Evolutionary conservation across 2,888 invertebrate genomes (phyloP).

Genomic region (Eupithecia vulgata): DNA sequence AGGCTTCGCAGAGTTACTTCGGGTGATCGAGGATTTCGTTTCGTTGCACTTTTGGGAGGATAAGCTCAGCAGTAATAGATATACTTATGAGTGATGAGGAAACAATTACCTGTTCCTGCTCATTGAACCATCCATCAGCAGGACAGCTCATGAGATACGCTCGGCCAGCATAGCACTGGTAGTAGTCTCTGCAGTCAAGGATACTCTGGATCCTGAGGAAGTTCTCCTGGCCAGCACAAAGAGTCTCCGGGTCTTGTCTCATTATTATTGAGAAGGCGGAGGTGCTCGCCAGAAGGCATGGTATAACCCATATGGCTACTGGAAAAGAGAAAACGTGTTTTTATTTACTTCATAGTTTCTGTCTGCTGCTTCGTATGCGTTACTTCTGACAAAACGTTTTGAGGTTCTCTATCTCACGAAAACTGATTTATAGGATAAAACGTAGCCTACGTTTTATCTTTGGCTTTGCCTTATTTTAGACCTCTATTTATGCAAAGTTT

Average conservation of each 20-base stretch:
- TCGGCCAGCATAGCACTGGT: conserved; percentile 74
- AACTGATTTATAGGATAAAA: no score
- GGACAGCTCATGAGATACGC: conserved; percentile 78
- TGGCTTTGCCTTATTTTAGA: no score
- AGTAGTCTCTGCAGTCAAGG: conserved; percentile 72
- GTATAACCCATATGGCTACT: conserved; percentile 60
- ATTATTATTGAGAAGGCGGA: conserved; percentile 72
- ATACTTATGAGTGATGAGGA: neutral
- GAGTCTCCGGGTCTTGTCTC: conserved; percentile 78
- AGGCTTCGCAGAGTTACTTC: no score
- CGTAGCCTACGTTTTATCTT: no score
- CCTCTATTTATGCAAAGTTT: no score
- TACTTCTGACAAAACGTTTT: no score
- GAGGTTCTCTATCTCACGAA: no score
- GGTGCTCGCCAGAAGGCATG: conserved; percentile 62
- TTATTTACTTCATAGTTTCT: no score
- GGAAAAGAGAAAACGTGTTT: conserved; percentile 23
- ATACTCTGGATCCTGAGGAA: conserved; percentile 74
- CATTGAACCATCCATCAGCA: conserved; percentile 74
- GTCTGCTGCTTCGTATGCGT: no score
- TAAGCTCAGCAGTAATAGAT: no score
- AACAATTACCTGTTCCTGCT: conserved; percentile 69
- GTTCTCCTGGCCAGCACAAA: conserved; percentile 77
- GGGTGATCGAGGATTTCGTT: no score
- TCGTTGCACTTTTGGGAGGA: no score